phyloP scores from a whole-genome alignment of 2,113 vertebrate genomes.

The Apteryx owenii region DNA sequence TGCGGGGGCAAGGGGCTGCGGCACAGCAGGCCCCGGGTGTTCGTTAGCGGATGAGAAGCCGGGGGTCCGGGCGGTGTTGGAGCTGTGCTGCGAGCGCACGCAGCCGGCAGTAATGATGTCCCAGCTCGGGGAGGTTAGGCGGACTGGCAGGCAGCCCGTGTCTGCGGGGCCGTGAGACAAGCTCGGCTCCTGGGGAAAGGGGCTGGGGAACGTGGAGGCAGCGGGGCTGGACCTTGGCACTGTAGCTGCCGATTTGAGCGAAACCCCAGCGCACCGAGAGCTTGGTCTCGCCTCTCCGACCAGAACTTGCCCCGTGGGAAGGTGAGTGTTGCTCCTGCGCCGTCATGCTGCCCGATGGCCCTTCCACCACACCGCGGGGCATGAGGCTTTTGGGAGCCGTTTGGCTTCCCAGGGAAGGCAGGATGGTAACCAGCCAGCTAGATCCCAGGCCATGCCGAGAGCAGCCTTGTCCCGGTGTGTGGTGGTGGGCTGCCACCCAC shows the following conservation, averaged over 20 bases:
- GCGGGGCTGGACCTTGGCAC: rapidly evolving
- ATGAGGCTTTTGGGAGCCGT: background rate
- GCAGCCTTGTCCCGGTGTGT: no score
- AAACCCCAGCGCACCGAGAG: background rate
- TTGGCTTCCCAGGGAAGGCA: background rate
- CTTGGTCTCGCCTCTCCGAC: background rate
- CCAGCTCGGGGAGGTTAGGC: background rate
- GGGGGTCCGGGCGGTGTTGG: background rate
- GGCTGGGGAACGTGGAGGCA: background rate
- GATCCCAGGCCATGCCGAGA: background rate
- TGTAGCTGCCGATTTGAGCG: background rate
- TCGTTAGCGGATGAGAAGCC: background rate
- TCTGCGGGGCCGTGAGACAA: background rate
- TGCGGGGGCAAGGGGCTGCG: background rate
- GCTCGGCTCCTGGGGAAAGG: background rate
- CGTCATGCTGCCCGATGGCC: background rate
- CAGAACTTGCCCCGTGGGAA: background rate
- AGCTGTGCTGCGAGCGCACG: background rate
- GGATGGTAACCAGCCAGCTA: background rate
- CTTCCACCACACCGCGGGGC: background rate
- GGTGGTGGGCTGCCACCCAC: no score
- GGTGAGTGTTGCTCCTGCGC: background rate
- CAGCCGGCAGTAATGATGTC: background rate
- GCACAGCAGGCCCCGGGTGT: background rate
- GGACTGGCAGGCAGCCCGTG: background rate